phyloP scores from a whole-genome alignment of 2,113 vertebrate species.

The Synchiropus splendidus region DNA sequence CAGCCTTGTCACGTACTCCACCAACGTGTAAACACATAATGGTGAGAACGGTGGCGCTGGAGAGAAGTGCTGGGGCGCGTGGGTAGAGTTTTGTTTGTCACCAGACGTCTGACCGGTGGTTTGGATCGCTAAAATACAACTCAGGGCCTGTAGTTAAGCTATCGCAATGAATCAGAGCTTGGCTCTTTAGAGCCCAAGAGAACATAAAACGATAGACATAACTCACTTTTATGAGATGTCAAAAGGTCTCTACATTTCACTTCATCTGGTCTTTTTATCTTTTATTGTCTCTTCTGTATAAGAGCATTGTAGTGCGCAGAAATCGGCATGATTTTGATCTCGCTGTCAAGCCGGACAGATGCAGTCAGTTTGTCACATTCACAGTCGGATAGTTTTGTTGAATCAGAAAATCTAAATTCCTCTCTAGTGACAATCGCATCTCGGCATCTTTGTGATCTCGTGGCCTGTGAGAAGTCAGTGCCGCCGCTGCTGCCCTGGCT shows the following conservation, averaged over 20 bases:
- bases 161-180: constrained; percentile 15
- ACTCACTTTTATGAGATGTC: neutral
- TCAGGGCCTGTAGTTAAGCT: constrained; percentile 22
- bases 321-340: constrained; percentile 6
- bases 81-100: constrained; percentile 38
- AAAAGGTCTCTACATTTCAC: neutral
- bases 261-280: constrained; percentile 2
- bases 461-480: constrained; percentile 45
- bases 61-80: constrained; percentile 26
- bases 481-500: constrained; percentile 46
- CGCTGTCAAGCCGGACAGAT: neutral
- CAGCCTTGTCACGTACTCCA: constrained; percentile 59
- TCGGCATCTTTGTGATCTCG: constrained; percentile 29
- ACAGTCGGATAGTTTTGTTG: neutral
- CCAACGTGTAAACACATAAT: constrained; percentile 47
- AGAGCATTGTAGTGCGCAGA: neutral
- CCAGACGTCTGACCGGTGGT: constrained; percentile 29
- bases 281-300: neutral
- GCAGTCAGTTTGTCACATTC: constrained; percentile 2
- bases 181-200: constrained; percentile 2
- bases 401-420: no score
- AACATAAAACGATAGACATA: constrained; percentile 15
- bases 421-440: constrained; percentile 3
- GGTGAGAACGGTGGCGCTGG: constrained; percentile 23
- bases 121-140: constrained; percentile 27